Base-by-base conservation (phyloP, 2,797 vertebrate genomes). In the Odontamblyopus rebecca region DNA sequence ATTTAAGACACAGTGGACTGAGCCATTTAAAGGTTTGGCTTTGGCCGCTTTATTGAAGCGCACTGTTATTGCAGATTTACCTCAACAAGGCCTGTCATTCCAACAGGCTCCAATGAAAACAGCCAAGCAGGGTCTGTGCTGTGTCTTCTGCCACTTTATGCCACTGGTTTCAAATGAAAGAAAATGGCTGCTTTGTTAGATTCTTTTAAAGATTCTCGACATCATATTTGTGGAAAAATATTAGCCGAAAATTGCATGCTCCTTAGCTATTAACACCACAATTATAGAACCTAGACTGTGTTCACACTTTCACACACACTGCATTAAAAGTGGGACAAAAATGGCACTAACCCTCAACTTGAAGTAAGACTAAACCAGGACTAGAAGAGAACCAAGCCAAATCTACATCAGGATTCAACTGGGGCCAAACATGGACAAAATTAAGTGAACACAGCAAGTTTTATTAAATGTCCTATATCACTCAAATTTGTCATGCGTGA, bases 1-100 rank as follows among this genome's bases (percentile, higher is more conserved):
- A 80, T 81, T 69, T 80, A 77, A 87, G 82, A 86, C 86, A 81
- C 84, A 79, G 79, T 70, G 83, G 81, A 89, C 81, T 86, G 83
- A 83, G 72, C 75, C 7, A 1, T 63, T 85, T 76, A 23, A 38
- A 13, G 61, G 71, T 56, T 69, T 26, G 67, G 78, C 76, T 77
- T 79, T 78, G 32, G 67, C 76, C 67, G 75, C 66, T 72, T 65
- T 78, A 85, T 67, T 79, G 70, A 80, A 80, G 76, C 78, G 59
- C 18, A 56, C 72, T 71, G 82, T 80, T 87, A 78, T 78, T 87
- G 80, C 75, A 78, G 75, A 81, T 87, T 87, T 84, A 86, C 79
- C 73, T 84, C 73, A 82, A 84, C 86, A 78, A 85, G 75, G 82
- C 80, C 78, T 82, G 76, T 75, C 73, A 53, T 76, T 74, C 68